phyloP scores from a whole-genome alignment of 1,140 invertebrate genomes.

The Metopolophium dirhodum region DNA sequence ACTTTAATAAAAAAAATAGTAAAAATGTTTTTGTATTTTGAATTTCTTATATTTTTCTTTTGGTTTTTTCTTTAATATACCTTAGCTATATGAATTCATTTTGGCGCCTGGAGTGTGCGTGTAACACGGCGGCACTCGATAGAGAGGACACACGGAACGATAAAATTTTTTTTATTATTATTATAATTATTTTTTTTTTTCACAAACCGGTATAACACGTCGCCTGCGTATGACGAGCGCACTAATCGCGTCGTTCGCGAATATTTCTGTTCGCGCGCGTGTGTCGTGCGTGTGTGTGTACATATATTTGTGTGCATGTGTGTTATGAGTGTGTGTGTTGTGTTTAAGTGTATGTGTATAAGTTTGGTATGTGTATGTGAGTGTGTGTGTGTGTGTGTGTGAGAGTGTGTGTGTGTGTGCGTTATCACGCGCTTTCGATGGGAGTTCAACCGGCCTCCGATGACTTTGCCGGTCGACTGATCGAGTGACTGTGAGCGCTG shows the following conservation, averaged over 20 bases:
- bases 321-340: background rate
- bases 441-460: slow-evolving; percentile 57
- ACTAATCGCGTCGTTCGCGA: slow-evolving; percentile 46
- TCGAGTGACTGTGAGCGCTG: slow-evolving; percentile 56
- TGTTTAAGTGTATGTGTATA: background rate
- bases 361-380: background rate
- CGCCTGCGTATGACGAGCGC: slow-evolving; percentile 36
- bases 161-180: slow-evolving; percentile 38
- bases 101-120: slow-evolving; percentile 53
- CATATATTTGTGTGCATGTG: background rate
- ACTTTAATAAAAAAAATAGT: background rate
- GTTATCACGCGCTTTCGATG: slow-evolving; percentile 54
- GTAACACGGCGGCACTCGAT: slow-evolving; percentile 50
- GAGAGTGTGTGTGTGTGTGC: background rate
- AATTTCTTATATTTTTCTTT: background rate
- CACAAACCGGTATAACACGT: slow-evolving; percentile 52
- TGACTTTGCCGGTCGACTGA: slow-evolving; percentile 57
- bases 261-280: slow-evolving; percentile 47
- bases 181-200: slow-evolving; percentile 29
- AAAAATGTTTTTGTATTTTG: background rate
- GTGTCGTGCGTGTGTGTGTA: background rate
- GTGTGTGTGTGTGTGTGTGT: background rate
- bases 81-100: slow-evolving; percentile 56
- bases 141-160: slow-evolving; percentile 41
- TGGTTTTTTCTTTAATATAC: slow-evolving; percentile 28